Percentiles rank a stretch among this genome's conserved stretches.
phyloP scores from a whole-genome alignment of 35 echinoderm and acorn worm species.

The Chiridota heheva region DNA sequence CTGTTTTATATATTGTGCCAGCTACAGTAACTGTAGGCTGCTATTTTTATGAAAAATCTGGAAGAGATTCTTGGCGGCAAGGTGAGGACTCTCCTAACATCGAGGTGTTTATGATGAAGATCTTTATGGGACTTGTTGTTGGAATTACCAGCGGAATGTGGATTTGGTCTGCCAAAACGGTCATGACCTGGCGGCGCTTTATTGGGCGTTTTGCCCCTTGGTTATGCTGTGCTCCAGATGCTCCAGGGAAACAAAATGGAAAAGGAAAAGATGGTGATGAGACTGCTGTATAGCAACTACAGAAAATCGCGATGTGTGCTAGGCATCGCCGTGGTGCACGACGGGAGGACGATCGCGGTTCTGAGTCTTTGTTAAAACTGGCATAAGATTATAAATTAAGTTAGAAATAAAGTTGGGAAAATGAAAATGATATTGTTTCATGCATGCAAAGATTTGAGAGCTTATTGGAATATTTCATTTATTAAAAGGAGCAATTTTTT shows the following conservation, averaged over 20 bases:
- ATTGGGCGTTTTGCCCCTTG: conserved; percentile 66
- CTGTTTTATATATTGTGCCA: conserved; percentile 86
- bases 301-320: not conserved
- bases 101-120: conserved; percentile 95
- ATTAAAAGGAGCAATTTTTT: too few species aligned
- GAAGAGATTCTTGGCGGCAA: conserved; percentile 57
- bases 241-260: conserved; percentile 43
- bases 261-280: conserved; percentile 67
- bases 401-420: too few species aligned
- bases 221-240: conserved; percentile 33
- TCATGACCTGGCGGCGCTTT: conserved; percentile 85
- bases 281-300: conserved; percentile 69
- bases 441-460: too few species aligned
- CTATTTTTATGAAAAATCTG: conserved; percentile 91
- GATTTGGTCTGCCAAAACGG: conserved; percentile 97
- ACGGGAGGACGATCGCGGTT: too few species aligned
- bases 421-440: too few species aligned
- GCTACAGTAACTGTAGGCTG: conserved; percentile 91
- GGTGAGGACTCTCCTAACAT: conserved; percentile 73
- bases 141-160: conserved; percentile 99
- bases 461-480: too few species aligned
- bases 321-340: not conserved
- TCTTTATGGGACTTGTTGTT: conserved; percentile 96
- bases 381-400: too few species aligned
- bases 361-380: too few species aligned